phyloP scores from a whole-genome alignment of 2,797 vertebrate species.

The Peromyscus nudipes region DNA sequence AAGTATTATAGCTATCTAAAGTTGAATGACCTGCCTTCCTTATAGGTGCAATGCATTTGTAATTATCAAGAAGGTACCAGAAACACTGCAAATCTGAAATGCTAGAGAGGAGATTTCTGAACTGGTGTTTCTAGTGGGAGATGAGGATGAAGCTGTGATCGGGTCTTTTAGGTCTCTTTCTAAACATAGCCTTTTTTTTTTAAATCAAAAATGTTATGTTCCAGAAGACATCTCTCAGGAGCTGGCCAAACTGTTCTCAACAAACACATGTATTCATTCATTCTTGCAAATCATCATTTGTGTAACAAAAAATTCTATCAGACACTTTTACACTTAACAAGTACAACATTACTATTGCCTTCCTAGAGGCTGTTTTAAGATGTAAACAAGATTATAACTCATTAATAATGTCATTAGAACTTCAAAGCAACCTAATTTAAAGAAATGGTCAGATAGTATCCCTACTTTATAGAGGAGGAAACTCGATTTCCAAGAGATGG shows the following conservation, averaged over 20 bases:
- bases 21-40: background rate
- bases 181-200: background rate
- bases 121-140: background rate
- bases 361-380: background rate
- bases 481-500: background rate
- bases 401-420: slow-evolving; percentile 32
- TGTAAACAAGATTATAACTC: slow-evolving; percentile 7
- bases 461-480: slow-evolving; percentile 24
- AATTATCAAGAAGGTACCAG: background rate
- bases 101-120: background rate
- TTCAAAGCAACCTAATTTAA: background rate
- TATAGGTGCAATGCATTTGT: background rate
- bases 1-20: background rate
- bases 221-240: background rate
- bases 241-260: background rate
- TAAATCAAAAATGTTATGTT: background rate
- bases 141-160: background rate
- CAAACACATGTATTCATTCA: background rate
- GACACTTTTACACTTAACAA: background rate
- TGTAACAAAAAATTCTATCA: background rate
- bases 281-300: background rate
- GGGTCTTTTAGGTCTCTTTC: background rate
- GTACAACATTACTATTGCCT: background rate
- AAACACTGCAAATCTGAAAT: background rate
- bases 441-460: background rate